Conservation (phyloP, 2,888 invertebrate species). For the Drosophila phalerata region DNA sequence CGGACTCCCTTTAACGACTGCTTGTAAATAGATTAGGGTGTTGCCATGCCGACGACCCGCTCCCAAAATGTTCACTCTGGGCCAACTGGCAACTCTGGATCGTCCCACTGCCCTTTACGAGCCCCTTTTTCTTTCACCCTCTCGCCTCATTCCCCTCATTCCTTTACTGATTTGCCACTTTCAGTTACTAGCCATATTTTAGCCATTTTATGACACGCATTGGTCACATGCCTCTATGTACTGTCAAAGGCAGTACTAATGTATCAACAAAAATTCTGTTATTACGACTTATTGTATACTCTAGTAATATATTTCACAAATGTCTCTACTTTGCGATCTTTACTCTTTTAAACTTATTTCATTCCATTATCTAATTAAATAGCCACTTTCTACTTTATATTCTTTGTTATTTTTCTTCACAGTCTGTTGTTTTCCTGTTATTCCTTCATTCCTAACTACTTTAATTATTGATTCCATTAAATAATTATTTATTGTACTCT, state of each 20-base stretch:
- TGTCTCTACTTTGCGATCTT: no score
- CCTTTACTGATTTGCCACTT: constrained; percentile 27
- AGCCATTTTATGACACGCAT: constrained; percentile 64
- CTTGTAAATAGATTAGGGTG: constrained; percentile 75
- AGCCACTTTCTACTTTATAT: no score
- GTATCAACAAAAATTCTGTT: background rate
- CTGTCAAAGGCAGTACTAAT: constrained; percentile 23
- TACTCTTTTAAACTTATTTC: no score
- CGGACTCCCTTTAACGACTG: constrained; percentile 47
- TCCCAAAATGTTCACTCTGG: constrained; percentile 29
- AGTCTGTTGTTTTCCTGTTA: no score
- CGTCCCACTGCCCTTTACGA: constrained; percentile 44
- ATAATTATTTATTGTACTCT: no score
- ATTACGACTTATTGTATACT: background rate
- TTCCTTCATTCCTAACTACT: no score
- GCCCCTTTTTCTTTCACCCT: constrained; percentile 21
- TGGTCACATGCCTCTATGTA: constrained; percentile 38
- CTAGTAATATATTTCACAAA: no score
- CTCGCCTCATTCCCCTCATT: constrained; percentile 2
- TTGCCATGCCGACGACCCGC: constrained; percentile 61
- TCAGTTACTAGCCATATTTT: constrained; percentile 62
- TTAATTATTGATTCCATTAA: no score
- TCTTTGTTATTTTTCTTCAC: no score
- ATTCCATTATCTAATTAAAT: no score
- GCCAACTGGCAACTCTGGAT: constrained; percentile 10